Evolutionary conservation across 2,113 vertebrate species (phyloP).

Genomic region (Chloebia gouldiae): DNA sequence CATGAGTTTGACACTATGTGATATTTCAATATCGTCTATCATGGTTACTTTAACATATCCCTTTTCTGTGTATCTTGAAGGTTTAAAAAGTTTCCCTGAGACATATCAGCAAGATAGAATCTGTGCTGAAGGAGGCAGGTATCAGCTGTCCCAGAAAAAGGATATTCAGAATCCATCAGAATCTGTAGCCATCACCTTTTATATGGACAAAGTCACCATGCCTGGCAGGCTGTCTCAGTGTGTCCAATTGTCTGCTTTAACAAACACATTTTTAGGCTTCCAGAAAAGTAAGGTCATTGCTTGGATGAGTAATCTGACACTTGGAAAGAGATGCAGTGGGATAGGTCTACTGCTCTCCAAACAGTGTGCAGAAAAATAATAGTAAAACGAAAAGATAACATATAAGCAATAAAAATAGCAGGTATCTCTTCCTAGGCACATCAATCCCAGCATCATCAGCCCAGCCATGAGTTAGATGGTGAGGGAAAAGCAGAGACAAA

Average conservation of each 20-base stretch:
- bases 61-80: not conserved
- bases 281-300: slow-evolving; percentile 41
- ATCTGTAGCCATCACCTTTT: slow-evolving; percentile 10
- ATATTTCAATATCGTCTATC: not conserved
- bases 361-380: slow-evolving; percentile 43
- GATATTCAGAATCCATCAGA: not conserved
- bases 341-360: slow-evolving; percentile 28
- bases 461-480: slow-evolving; percentile 8
- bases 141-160: not conserved
- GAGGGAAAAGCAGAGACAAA: slow-evolving; percentile 45
- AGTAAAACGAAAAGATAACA: slow-evolving; percentile 56
- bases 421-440: slow-evolving; percentile 32
- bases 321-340: slow-evolving; percentile 25
- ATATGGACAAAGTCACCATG: not conserved
- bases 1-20: not conserved
- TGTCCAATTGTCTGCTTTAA: slow-evolving; percentile 37
- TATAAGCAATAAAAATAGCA: slow-evolving; percentile 57
- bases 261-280: slow-evolving; percentile 37
- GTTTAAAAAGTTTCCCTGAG: not conserved
- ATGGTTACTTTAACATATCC: not conserved
- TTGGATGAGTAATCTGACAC: slow-evolving; percentile 50
- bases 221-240: not conserved
- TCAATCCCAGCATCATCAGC: slow-evolving; percentile 48
- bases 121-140: not conserved
- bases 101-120: not conserved